A percentile compares a stretch with the other conserved stretches of the same genome.
These are phyloP conservation scores for Calameuta pallipes DNA, from an alignment of 2,888 invertebrate genomes.

Conservation along the genomic window DNA sequence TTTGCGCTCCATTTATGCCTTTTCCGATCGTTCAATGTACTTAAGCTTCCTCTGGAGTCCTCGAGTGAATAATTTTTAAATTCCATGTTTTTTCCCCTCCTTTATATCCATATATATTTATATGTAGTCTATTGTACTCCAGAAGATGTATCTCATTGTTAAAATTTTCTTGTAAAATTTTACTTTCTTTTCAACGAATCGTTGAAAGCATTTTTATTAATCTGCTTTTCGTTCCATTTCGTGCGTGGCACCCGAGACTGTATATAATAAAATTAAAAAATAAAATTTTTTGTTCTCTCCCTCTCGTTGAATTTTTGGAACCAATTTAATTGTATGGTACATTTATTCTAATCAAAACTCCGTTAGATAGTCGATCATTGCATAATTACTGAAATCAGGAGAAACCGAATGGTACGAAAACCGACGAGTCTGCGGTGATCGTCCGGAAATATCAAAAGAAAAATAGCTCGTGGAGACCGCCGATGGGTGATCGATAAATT, in stretches of 20 bases:
- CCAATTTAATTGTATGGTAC: background rate
- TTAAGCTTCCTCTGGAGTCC: background rate
- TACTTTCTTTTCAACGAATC: background rate
- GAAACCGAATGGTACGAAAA: background rate
- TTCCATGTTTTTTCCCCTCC: background rate
- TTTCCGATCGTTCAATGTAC: slow-evolving; percentile 13
- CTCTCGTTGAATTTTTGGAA: background rate
- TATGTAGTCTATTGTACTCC: background rate
- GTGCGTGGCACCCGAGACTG: background rate
- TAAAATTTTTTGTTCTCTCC: background rate
- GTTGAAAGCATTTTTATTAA: background rate
- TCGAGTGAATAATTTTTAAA: background rate
- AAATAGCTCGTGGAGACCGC: background rate
- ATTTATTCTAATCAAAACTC: background rate
- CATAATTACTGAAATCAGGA: background rate
- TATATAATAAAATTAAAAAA: no score
- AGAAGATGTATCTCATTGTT: background rate
- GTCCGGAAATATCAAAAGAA: slow-evolving; percentile 1
- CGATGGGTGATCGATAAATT: slow-evolving; percentile 9
- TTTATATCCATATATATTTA: background rate
- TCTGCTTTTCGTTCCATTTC: background rate
- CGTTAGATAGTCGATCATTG: background rate
- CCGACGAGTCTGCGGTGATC: background rate
- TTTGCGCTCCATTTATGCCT: slow-evolving; percentile 34
- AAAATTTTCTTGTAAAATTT: background rate